Evolutionary conservation across 2,888 invertebrate genomes (phyloP), one percentile per base, ranked within the genome.

Genomic region (Parnassius apollo): DNA sequence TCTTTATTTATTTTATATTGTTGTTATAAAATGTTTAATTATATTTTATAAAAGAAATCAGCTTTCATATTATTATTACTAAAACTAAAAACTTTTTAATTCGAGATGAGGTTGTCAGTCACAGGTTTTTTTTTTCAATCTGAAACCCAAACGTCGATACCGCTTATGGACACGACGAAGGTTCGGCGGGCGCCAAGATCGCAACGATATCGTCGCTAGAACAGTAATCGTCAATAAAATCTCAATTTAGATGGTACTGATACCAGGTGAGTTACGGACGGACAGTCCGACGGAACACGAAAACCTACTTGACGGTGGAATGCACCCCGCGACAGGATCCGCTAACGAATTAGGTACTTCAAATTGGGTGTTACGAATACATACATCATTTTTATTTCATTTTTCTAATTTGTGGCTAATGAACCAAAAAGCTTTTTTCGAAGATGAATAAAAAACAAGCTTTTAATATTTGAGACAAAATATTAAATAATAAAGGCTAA

Each of bases 161-260:
- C 55, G 69, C 61, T 62, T 67, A 66, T 69, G 49, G 49, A 58
- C 69, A 74, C 69, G 70, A 76, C 75, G 78, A 75, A 73, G 75
- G 76, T 74, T 75, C 75, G 76, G 74, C 81, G 81, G 88, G 89
- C 89, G 91, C 89, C 90, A 88, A 91, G 91, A 91, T 91, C 90
- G 91, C 91, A 83, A 90, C 88, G 91, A 91, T 91, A 91, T 79
- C 82, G 82, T 77, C 83, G 75, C 88, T 88, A 90, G 91, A 88
- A 89, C 91, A 90, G 88, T 89, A 91, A 91, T 91, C 91, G 90
- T 85, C 91, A 90, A 91, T 91, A 91, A 91, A 91, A 91, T 91
- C 91, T 91, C 91, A 89, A 89, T 91, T 90, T 89, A 91, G 91
- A 91, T 91, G 88, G 91, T 82, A 85, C 81, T 87, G 91, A 91